Evolutionary conservation across 1,140 invertebrate species (phyloP), one percentile per base, ranked within the genome.

Genomic region (Drosophila melanogaster): DNA sequence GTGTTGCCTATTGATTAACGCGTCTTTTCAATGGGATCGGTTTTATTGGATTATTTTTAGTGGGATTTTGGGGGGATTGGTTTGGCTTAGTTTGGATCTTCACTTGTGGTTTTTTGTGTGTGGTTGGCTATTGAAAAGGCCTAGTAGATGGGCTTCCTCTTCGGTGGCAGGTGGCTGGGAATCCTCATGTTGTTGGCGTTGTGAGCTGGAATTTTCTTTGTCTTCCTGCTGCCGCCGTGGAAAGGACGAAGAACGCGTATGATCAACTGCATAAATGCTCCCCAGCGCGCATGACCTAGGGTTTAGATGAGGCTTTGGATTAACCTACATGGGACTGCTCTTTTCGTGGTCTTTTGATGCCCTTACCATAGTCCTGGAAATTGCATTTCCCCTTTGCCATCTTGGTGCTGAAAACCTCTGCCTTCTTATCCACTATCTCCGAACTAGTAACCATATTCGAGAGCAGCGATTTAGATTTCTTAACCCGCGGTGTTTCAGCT

Each of bases 1-100:
- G 76, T 73, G 76, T 66, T 66, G 72, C 38, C 71, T 76, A 77
- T 84, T 87, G 83, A 80, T 81, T 77, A 64, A 85, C 81, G 79
- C 47, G 26, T 50, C 49, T 46, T 33, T n/a, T 26, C 19, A 41
- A 46, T 60, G 50, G 55, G 57, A 57, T 35, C 40, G 64, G 66
- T 77, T 81, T 74, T 75, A 79, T 78, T 85, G 44, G 65, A 56
- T 75, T 81, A 72, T 77, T 57, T 77, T 50, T 7, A n/a, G 24
- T 35, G 49, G 35, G 37, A 47, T 47, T 69, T 17, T 40, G 33
- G 37, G 24, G 47, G 61, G 37, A 43, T 76, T 40, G 37, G 17
- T 26, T 26, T 50, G 70, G 44, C 17, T 67, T 51, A 26, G 37
- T 19, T 22, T 49, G 49, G 22, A 51, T 51, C 41, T 67, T 26